These are phyloP conservation scores for Kryphioiulus occultus DNA, from an alignment of 2,888 invertebrate genomes.

Conservation along the genomic window DNA sequence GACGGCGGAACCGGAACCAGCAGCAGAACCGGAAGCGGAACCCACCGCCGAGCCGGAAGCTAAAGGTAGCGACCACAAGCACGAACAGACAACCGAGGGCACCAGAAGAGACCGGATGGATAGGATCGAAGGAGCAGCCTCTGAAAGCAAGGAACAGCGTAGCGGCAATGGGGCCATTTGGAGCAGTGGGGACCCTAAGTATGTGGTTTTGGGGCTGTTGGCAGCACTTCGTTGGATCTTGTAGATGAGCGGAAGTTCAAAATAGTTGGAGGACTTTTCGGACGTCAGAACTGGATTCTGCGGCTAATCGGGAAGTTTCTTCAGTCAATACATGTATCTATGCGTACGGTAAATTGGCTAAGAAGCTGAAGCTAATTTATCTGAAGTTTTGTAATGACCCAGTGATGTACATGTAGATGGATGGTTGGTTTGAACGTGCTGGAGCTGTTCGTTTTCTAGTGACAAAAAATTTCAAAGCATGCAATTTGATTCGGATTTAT, in stretches of 20 bases:
- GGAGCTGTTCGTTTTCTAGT: no score
- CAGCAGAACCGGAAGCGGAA: constrained; percentile 42
- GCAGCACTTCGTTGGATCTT: neutral
- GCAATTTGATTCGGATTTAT: no score
- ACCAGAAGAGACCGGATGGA: neutral
- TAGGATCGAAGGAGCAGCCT: neutral
- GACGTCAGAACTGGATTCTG: neutral
- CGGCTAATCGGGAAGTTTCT: neutral
- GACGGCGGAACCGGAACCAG: constrained; percentile 37
- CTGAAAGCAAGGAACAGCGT: neutral
- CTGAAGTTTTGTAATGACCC: neutral
- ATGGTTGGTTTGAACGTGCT: neutral
- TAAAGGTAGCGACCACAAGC: neutral
- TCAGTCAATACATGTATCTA: neutral
- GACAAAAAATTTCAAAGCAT: no score
- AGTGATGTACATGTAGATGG: neutral
- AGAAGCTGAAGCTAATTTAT: neutral
- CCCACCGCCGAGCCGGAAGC: constrained; percentile 11
- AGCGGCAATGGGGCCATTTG: neutral
- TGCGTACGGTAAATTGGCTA: no score
- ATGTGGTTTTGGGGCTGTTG: neutral
- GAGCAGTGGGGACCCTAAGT: neutral
- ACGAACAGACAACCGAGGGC: neutral
- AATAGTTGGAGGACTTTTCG: neutral
- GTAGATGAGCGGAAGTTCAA: neutral